phyloP scores from a whole-genome alignment of 2,113 vertebrate genomes.

The Gulo gulo region DNA sequence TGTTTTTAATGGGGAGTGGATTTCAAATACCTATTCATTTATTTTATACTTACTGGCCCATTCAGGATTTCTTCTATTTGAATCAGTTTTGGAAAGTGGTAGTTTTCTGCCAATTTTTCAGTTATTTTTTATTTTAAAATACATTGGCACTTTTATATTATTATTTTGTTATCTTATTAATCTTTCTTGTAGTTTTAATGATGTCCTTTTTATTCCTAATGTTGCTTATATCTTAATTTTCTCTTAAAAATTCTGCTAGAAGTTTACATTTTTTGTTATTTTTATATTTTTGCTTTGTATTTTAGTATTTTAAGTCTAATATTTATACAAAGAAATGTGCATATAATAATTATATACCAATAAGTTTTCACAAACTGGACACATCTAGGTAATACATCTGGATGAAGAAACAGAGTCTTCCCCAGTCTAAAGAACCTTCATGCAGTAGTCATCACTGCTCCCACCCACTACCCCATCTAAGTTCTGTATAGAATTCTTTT shows the following conservation, averaged over 20 bases:
- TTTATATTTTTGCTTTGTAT: background rate
- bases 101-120: background rate
- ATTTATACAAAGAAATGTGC: background rate
- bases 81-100: background rate
- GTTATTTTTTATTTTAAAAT: background rate
- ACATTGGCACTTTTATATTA: background rate
- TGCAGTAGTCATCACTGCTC: background rate
- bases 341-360: background rate
- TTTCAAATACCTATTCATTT: background rate
- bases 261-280: background rate
- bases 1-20: background rate
- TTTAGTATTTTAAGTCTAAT: background rate
- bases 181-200: background rate
- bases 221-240: background rate
- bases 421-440: background rate
- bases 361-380: background rate
- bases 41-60: background rate
- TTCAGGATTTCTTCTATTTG: background rate
- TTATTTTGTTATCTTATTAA: background rate
- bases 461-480: background rate
- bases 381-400: background rate
- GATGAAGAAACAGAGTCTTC: background rate
- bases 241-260: background rate
- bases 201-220: background rate
- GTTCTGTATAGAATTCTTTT: background rate